phyloP scores from a whole-genome alignment of 92 coral and sea anemone species.

The Nematostella vectensis region DNA sequence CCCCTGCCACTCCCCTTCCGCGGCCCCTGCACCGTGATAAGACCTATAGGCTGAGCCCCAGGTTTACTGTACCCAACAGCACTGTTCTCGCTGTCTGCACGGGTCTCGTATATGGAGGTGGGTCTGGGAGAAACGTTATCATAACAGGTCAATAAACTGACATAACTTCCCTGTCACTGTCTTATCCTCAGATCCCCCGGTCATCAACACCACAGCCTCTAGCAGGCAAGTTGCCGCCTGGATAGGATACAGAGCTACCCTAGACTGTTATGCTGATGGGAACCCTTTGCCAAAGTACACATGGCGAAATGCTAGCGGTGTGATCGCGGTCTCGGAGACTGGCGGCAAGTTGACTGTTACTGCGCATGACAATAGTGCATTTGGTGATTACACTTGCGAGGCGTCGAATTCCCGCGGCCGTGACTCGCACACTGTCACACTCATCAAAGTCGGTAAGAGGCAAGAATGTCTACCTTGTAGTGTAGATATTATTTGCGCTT shows the following conservation, averaged over 20 bases:
- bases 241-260: slow-evolving; percentile 27
- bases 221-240: slow-evolving; percentile 45
- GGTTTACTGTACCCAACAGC: no score
- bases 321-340: slow-evolving; percentile 18
- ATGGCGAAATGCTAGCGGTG: slow-evolving; percentile 60
- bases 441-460: slow-evolving; percentile 80
- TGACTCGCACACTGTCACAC: slow-evolving; percentile 36
- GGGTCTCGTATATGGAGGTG: no score
- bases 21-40: no score
- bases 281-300: slow-evolving; percentile 69
- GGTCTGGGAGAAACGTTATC: no score
- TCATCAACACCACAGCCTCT: slow-evolving; percentile 62
- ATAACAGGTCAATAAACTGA: no score
- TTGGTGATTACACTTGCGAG: slow-evolving; percentile 71
- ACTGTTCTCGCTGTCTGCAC: no score
- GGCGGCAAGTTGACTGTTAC: slow-evolving; percentile 42
- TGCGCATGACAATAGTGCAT: slow-evolving; percentile 29
- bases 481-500: no score
- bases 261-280: slow-evolving; percentile 69
- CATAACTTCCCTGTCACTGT: no score
- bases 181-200: slow-evolving; percentile 55
- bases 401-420: slow-evolving; percentile 55
- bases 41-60: no score
- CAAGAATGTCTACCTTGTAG: no score
- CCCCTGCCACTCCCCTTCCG: no score